These are phyloP conservation scores for Tetranychus truncatus DNA, from an alignment of 2,888 invertebrate species.

Conservation along the genomic window DNA sequence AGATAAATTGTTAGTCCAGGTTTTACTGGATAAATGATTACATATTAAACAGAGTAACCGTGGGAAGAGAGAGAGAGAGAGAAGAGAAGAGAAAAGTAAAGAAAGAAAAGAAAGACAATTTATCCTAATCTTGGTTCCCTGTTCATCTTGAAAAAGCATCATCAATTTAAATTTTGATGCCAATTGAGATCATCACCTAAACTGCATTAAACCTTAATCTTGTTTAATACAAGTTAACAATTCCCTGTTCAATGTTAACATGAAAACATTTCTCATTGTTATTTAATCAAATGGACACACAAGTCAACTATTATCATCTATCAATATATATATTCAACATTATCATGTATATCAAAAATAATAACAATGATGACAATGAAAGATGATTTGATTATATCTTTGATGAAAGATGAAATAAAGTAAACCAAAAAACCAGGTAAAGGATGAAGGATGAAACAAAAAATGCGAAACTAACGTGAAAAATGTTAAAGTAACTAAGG, in stretches of 20 bases:
- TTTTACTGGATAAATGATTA: background rate
- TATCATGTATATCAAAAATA: background rate
- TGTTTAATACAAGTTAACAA: background rate
- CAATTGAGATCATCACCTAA: background rate
- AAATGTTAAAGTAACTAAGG: background rate
- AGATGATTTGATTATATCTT: background rate
- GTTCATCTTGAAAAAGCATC: background rate
- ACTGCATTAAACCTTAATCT: background rate
- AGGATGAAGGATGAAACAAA: background rate
- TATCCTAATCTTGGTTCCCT: background rate
- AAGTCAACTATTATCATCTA: background rate
- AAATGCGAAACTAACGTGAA: background rate
- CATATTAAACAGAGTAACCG: background rate
- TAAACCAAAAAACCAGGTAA: background rate
- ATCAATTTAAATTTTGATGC: background rate
- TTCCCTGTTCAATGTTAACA: background rate
- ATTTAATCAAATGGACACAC: background rate
- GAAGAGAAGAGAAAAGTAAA: background rate
- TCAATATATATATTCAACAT: background rate
- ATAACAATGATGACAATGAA: too few species aligned
- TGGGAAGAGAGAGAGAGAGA: background rate
- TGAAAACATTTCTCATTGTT: background rate
- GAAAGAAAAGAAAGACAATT: background rate
- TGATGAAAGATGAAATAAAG: background rate
- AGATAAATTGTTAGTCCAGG: background rate